Percentiles rank a stretch among this genome's conserved stretches.
Conservation (phyloP, 2,113 vertebrate genomes). For the Mobula hypostoma region DNA sequence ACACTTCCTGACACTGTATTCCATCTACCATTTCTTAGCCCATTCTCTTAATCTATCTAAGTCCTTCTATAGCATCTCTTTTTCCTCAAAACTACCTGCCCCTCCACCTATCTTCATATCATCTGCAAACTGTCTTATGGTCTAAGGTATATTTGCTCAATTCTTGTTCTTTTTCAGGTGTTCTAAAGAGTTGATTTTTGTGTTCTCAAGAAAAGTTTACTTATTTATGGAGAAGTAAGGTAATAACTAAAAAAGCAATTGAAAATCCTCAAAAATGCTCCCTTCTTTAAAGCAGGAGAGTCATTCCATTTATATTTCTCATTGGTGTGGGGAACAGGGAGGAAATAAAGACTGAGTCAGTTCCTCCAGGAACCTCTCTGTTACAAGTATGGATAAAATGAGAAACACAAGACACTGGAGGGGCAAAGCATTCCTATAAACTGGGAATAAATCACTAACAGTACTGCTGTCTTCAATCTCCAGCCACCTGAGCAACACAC, state of each 20-base stretch:
- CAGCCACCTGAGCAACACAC: too few relatives aligned
- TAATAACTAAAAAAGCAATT: neutral
- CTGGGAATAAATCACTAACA: too few relatives aligned
- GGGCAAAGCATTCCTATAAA: too few relatives aligned
- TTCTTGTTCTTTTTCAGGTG: neutral
- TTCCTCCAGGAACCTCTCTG: neutral
- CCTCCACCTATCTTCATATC: too few relatives aligned
- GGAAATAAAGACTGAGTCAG: neutral
- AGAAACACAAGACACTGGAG: too few relatives aligned
- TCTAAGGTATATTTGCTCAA: neutral
- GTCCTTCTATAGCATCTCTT: too few relatives aligned
- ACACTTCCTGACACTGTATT: too few relatives aligned
- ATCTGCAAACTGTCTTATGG: neutral
- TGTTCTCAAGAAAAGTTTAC: neutral
- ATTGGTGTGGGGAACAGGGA: neutral
- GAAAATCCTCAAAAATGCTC: neutral
- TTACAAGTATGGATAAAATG: too few relatives aligned
- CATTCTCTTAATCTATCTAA: too few relatives aligned
- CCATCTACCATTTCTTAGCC: too few relatives aligned
- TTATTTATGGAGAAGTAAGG: neutral
- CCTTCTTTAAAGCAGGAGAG: neutral
- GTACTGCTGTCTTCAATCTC: too few relatives aligned
- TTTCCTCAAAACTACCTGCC: too few relatives aligned
- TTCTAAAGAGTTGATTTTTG: neutral
- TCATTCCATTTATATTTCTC: neutral